Base-by-base conservation (phyloP, 2,113 vertebrate species). In the Clupea harengus region DNA sequence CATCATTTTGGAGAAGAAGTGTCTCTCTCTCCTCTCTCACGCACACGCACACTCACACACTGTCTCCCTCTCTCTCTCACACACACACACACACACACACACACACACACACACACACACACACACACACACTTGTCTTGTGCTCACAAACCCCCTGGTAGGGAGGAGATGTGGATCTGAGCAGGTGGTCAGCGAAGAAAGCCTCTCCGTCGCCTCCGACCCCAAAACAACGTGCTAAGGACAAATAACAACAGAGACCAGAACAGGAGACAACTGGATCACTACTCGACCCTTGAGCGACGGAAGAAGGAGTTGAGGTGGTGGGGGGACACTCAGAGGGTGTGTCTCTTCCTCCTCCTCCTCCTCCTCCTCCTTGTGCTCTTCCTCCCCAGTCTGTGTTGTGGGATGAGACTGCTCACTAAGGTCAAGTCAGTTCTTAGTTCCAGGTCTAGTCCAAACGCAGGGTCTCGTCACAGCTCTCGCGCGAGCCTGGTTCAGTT, bases 1-100 rank as follows among this genome's bases (percentile, higher is more conserved):
- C 93, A 94, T 94, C 92, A 91, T 93, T 86, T 84, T 82, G 32
- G 84, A 17, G 87, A 87, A 85, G 84, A 39, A 83, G 83, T 0
- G 57, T 47, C 81, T 86, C 85, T 85, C 57, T 45, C 86, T 50
- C 83, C 39, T 82, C 83, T 81, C 50, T 78, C 60, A 81, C 88
- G 86, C 64, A 86, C 67, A 82, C 88, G 8, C 64, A 32, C 28
- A 75, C 67, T 9, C 67, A 78, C n/a, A n/a, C 20, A n/a, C 57
- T 64, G 6, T 64, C 18, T 1, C 57, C 0, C n/a, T 25, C 22
- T 10, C 64, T 25, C 64, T 25, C 6, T 25, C 64, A 28, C 22
- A 89, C 81, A 86, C 86, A 83, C n/a, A n/a, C 84, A 88, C 75
- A 82, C 86, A 84, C 86, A 83, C 81, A 57, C 84, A 6, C 60